These are phyloP conservation scores for Artemia sp. DNA, from an alignment of 2,888 invertebrate species.

Conservation along the genomic window DNA sequence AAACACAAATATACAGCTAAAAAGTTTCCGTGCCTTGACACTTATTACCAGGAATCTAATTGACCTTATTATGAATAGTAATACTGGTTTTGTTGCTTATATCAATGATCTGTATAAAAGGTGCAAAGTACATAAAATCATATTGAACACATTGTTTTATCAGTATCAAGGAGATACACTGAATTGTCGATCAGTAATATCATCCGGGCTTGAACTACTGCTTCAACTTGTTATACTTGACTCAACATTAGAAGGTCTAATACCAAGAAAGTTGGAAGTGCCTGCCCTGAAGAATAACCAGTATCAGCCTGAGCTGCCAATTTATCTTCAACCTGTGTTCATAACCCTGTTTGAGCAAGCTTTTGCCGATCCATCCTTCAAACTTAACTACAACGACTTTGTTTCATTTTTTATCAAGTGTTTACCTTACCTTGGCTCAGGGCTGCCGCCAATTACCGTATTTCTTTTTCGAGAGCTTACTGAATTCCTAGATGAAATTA, in stretches of 20 bases:
- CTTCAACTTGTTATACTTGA: background rate
- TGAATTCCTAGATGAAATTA: background rate
- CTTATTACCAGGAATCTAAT: slow-evolving; percentile 53
- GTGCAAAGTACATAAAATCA: background rate
- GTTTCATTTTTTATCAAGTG: slow-evolving; percentile 59
- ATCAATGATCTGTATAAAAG: slow-evolving; percentile 41
- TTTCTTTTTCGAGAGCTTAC: slow-evolving; percentile 10
- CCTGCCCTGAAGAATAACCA: slow-evolving; percentile 32
- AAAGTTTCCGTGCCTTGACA: slow-evolving; percentile 53
- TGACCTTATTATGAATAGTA: slow-evolving; percentile 54
- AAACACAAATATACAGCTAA: slow-evolving; percentile 43
- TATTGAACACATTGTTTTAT: background rate
- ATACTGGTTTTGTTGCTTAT: slow-evolving; percentile 56
- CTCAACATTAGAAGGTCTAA: background rate
- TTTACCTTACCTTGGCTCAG: slow-evolving; percentile 57
- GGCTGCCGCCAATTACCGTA: slow-evolving; percentile 46
- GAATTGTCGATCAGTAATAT: background rate
- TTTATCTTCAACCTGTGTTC: slow-evolving; percentile 67
- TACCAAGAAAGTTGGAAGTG: background rate
- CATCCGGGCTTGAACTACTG: background rate
- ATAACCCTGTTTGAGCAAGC: slow-evolving; percentile 58
- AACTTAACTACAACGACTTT: slow-evolving; percentile 64
- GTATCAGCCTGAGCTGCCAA: slow-evolving; percentile 45
- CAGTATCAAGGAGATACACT: background rate
- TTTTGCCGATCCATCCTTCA: slow-evolving; percentile 37